A percentile compares a stretch with the other conserved stretches of the same genome.
Conservation (phyloP, 2,797 vertebrate genomes). For the Hydrocynus forskahlii region DNA sequence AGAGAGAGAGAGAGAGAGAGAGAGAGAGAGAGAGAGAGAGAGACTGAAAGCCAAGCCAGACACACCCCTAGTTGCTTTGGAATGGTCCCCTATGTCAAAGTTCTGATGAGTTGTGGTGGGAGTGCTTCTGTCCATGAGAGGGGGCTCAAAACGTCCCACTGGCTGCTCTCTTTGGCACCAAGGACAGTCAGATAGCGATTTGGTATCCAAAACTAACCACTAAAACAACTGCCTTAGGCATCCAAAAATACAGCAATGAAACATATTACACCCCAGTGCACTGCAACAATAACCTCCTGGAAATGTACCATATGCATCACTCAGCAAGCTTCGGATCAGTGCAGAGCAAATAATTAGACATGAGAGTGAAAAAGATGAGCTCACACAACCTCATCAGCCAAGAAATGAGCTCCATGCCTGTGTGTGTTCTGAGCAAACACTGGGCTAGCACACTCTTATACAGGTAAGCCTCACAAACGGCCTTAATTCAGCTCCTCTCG, state of each 20-base stretch:
- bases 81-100: too few relatives aligned
- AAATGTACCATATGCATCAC: not conserved
- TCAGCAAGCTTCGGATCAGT: not conserved
- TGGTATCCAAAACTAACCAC: too few relatives aligned
- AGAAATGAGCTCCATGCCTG: slow-evolving; percentile 3
- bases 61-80: too few relatives aligned
- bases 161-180: too few relatives aligned
- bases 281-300: not conserved
- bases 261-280: not conserved
- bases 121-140: too few relatives aligned
- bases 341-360: slow-evolving; percentile 14
- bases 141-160: too few relatives aligned
- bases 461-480: slow-evolving; percentile 44
- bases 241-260: not conserved
- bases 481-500: slow-evolving; percentile 9
- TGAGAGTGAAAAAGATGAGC: not conserved
- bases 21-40: too few relatives aligned
- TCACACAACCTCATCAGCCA: slow-evolving; percentile 17
- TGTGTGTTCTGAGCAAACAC: slow-evolving; percentile 30
- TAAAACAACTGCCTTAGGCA: too few relatives aligned
- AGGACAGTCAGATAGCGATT: not conserved
- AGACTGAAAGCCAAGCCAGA: too few relatives aligned
- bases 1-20: too few relatives aligned
- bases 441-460: slow-evolving; percentile 58
- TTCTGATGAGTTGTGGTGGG: too few relatives aligned